A percentile compares a stretch with the other conserved stretches of the same genome.
phyloP scores from a whole-genome alignment of 2,113 vertebrate genomes.

The Centropristis striata region DNA sequence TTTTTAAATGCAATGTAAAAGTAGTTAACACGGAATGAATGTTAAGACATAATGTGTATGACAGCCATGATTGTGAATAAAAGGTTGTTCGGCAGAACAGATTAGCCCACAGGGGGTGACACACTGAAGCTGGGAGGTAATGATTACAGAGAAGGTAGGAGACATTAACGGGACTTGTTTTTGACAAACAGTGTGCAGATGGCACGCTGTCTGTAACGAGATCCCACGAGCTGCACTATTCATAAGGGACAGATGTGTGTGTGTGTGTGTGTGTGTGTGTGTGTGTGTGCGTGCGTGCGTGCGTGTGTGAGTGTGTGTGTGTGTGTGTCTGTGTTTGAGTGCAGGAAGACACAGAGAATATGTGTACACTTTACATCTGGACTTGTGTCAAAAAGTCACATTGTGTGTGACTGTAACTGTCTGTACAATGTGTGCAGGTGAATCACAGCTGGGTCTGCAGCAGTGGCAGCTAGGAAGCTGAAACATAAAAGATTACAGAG shows the following conservation, averaged over 20 bases:
- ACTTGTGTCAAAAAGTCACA: conserved; percentile 17
- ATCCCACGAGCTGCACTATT: conserved; percentile 50
- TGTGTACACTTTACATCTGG: conserved; percentile 19
- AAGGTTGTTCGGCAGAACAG: not conserved
- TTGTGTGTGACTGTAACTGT: not conserved
- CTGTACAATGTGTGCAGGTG: not conserved
- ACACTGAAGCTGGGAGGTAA: not conserved
- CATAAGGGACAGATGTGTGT: conserved; percentile 40
- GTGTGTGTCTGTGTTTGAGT: not conserved
- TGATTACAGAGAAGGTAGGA: conserved; percentile 13
- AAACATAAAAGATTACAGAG: not conserved
- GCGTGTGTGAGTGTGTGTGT: conserved; percentile 11
- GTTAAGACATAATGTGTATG: not conserved
- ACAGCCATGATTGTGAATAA: not conserved
- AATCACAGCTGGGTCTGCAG: conserved; percentile 3
- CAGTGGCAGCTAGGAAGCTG: not conserved
- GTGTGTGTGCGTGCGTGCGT: conserved; percentile 14
- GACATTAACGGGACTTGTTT: conserved; percentile 48
- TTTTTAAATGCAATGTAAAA: too few species aligned
- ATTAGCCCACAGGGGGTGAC: not conserved
- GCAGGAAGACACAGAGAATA: not conserved
- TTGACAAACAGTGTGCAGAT: conserved; percentile 46
- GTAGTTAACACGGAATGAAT: not conserved
- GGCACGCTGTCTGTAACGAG: conserved; percentile 52
- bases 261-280: conserved; percentile 11